Evolutionary conservation across 2,113 vertebrate species (phyloP).

Genomic region (Catharus minimus): DNA sequence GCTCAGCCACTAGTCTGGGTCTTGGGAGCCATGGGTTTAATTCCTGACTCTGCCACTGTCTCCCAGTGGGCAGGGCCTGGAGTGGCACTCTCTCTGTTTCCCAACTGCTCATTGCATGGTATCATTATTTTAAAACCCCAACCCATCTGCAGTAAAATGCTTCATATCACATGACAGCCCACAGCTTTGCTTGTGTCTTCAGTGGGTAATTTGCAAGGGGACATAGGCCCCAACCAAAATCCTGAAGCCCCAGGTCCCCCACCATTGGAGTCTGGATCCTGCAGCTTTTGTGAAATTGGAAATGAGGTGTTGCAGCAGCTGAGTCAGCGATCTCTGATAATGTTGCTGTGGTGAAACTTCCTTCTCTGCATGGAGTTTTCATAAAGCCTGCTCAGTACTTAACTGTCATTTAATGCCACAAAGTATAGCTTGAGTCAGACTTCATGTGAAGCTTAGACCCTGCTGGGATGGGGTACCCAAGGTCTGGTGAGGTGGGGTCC

Average conservation of each 20-base stretch:
- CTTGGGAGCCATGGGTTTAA: conserved; percentile 15
- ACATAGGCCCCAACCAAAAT: neutral
- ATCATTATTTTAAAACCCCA: conserved; percentile 55
- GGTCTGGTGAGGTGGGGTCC: neutral
- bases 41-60: neutral
- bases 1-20: neutral
- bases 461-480: neutral
- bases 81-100: neutral
- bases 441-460: neutral
- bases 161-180: conserved; percentile 3
- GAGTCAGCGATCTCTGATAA: conserved; percentile 38
- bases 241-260: neutral
- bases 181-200: neutral
- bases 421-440: conserved; percentile 15
- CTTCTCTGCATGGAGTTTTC: neutral
- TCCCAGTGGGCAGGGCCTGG: neutral
- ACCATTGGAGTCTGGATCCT: neutral
- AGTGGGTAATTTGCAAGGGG: conserved; percentile 15
- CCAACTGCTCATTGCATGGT: conserved; percentile 1
- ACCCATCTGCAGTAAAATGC: neutral
- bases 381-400: conserved; percentile 32
- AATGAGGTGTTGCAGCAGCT: conserved; percentile 32
- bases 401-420: conserved; percentile 33
- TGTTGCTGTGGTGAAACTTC: conserved; percentile 47
- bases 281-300: conserved; percentile 34